Percentiles rank a stretch among this genome's conserved stretches.
phyloP scores from a whole-genome alignment of 2,888 invertebrate genomes.

The Timema cristinae region DNA sequence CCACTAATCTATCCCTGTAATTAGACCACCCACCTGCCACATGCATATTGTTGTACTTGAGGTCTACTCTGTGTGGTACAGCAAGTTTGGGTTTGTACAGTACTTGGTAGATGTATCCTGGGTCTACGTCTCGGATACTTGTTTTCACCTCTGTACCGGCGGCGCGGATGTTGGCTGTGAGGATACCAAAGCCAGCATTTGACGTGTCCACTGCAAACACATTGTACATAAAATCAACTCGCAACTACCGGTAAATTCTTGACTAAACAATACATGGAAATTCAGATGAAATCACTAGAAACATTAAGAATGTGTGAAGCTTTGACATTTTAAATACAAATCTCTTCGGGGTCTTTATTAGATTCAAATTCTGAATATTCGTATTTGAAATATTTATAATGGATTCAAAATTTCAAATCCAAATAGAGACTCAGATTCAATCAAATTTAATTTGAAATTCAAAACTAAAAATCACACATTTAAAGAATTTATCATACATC shows the following conservation, averaged over 20 bases:
- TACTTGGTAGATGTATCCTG: constrained; percentile 72
- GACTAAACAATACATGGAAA: background rate
- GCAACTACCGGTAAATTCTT: constrained; percentile 15
- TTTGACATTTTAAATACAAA: constrained; percentile 15
- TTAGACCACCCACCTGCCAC: constrained; percentile 46
- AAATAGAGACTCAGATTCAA: too few species aligned
- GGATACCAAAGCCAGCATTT: constrained; percentile 79
- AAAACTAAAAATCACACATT: too few species aligned
- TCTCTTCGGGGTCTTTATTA: too few species aligned
- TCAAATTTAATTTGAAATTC: too few species aligned
- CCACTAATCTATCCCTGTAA: background rate
- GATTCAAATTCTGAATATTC: too few species aligned
- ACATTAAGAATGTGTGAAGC: constrained; percentile 6
- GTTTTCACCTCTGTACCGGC: constrained; percentile 79
- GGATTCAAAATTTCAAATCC: too few species aligned
- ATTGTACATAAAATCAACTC: background rate
- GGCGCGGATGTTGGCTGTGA: constrained; percentile 75
- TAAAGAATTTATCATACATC: too few species aligned
- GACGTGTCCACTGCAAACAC: constrained; percentile 61
- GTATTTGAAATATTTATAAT: too few species aligned
- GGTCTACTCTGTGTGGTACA: constrained; percentile 80
- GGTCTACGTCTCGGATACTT: constrained; percentile 66
- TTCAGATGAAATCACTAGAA: background rate
- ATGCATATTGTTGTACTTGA: constrained; percentile 84
- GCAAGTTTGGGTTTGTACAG: constrained; percentile 84